These are phyloP conservation scores for Anser brachyrhynchus DNA, from an alignment of 2,113 vertebrate genomes.

Conservation along the genomic window DNA sequence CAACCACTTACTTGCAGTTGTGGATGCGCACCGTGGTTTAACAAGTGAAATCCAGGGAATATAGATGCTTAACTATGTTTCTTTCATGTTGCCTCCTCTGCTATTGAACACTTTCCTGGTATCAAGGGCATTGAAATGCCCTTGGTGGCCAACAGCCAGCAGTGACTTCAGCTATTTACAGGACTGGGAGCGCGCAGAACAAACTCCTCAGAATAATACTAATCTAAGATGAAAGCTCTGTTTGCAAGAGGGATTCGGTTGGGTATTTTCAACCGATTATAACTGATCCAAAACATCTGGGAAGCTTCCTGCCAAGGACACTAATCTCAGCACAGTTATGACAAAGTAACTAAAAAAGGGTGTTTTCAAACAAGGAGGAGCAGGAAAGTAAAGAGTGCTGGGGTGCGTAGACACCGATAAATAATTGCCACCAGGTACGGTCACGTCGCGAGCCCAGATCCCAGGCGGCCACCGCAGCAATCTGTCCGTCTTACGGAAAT, in stretches of 20 bases:
- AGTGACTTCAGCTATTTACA: constrained; percentile 29
- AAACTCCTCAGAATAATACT: not conserved
- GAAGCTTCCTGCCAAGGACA: not conserved
- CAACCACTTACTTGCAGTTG: not conserved
- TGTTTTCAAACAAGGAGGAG: not conserved
- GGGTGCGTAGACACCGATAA: not conserved
- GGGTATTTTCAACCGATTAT: constrained; percentile 5
- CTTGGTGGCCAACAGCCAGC: not conserved
- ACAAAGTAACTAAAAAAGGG: not conserved
- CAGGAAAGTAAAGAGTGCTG: not conserved
- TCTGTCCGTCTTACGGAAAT: rapidly evolving
- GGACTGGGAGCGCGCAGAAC: not conserved
- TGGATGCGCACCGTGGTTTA: not conserved
- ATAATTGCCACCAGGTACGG: rapidly evolving
- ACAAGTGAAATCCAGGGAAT: rapidly evolving
- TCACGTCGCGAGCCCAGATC: rapidly evolving
- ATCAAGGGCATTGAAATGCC: not conserved
- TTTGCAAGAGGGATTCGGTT: not conserved
- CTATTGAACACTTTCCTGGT: not conserved
- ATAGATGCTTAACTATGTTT: not conserved
- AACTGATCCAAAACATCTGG: constrained; percentile 44
- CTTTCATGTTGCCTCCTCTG: not conserved
- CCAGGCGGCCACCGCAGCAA: rapidly evolving
- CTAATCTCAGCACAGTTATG: not conserved
- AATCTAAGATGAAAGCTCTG: constrained; percentile 30